Percentiles rank a stretch among this genome's conserved stretches.
These are phyloP conservation scores for Harpegnathos saltator DNA, from an alignment of 1,140 invertebrate genomes.

Conservation along the genomic window DNA sequence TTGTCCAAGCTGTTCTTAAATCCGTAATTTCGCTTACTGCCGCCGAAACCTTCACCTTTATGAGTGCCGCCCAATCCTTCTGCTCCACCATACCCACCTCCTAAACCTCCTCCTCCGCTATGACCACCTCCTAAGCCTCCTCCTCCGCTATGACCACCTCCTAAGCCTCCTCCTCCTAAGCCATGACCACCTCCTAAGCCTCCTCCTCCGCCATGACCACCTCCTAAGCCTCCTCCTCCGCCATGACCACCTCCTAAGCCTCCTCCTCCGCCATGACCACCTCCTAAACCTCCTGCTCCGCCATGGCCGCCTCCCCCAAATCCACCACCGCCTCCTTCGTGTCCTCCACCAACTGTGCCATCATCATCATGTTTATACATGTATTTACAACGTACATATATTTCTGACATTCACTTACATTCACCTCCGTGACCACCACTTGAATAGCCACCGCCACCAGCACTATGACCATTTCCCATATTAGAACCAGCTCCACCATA, in stretches of 20 bases:
- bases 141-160: constrained; percentile 1
- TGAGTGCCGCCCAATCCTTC: background rate
- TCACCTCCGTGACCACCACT: background rate
- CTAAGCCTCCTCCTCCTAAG: constrained; percentile 37
- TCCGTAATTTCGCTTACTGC: constrained; percentile 28
- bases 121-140: constrained; percentile 49
- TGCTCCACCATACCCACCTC: constrained; percentile 26
- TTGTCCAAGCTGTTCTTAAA: background rate
- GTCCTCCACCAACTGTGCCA: constrained; percentile 1
- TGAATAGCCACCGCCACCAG: background rate
- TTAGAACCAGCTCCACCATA: background rate
- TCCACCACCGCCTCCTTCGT: too few relatives aligned
- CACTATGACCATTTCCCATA: background rate
- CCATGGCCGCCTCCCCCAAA: constrained; percentile 3
- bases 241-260: constrained; percentile 33
- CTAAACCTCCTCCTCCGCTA: constrained; percentile 1
- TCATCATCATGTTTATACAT: constrained; percentile 11
- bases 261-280: constrained; percentile 24
- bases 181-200: constrained; percentile 48
- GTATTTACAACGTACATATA: background rate
- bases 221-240: constrained; percentile 9
- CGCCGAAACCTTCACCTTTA: constrained; percentile 22
- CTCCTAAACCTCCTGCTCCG: constrained; percentile 35
- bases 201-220: background rate
- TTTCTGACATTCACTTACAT: constrained; percentile 17